Base-by-base conservation (phyloP, 2,113 vertebrate genomes). In the Scartelaos histophorus region DNA sequence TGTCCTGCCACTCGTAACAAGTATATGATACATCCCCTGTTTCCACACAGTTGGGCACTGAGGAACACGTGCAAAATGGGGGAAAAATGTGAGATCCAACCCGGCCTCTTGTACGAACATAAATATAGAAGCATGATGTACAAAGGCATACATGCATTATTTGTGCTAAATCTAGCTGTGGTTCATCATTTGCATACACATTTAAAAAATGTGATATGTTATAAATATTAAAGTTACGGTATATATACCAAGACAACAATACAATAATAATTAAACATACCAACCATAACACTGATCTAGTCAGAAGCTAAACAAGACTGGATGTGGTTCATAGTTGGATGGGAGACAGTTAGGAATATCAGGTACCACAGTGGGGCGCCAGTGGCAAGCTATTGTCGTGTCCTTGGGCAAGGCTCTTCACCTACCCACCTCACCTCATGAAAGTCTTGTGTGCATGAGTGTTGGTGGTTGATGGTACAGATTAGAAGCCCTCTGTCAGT, bases 1-100 rank as follows among this genome's bases (percentile, higher is more conserved):
- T 90, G 71, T 70, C 80, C 82, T 87, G 85, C 82, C 87, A 82
- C 85, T 87, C 62, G 70, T 84, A 81, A 85, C 81, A 82, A 87
- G 83, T 88, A 73, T 87, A 82, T 85, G 86, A 87, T 85, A 75
- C 86, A 84, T 85, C 75, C 73, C 61, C 80, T 72, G 74, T 85
- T 91, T 89, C 80, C 84, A 87, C 81, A 78, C 89, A 89, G 80
- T 83, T 84, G 80, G 74, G 70, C 81, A 67, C 73, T 73, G 34
- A 80, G 57, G 77, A 78, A 81, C 24, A 74, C 57, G 47, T 54
- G 70, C 70, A 75, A 85, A 85, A 79, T 82, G 19, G 43, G 61
- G 70, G 79, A 82, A 89, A 77, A 67, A 38, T 13, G 53, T n/a
- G 17, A 19, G 34, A 22, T 16, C 43, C n/a, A 56, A 75, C 7